Percentiles rank a stretch among this genome's conserved stretches.
phyloP scores from a whole-genome alignment of 2,888 invertebrate species.

The Caenorhabditis panamensis region DNA sequence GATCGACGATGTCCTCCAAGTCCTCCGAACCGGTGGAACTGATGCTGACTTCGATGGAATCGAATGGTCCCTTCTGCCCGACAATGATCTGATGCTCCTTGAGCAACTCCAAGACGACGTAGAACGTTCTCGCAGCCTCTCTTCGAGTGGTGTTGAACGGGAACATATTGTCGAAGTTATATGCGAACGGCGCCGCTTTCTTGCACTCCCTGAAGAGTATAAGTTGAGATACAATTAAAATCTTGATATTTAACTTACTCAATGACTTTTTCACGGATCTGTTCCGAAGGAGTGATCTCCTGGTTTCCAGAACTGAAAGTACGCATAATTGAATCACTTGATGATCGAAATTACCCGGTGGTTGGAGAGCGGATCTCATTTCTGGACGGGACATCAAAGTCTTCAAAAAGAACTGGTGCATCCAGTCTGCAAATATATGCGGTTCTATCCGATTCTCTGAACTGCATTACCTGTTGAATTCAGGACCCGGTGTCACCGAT shows the following conservation, averaged over 20 bases:
- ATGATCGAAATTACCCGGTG: no score
- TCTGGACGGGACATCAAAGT: not conserved
- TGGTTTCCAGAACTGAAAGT: not conserved
- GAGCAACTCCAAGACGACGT: constrained; percentile 21
- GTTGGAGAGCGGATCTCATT: not conserved
- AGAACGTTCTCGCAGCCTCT: constrained; percentile 33
- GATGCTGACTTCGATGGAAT: not conserved
- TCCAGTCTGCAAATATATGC: not conserved
- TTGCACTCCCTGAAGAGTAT: constrained; percentile 14
- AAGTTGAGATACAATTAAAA: not conserved
- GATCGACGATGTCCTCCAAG: not conserved
- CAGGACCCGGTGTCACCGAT: not conserved
- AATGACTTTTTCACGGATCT: not conserved
- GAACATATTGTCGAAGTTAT: constrained; percentile 2
- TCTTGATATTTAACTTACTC: not conserved
- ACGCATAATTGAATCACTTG: not conserved
- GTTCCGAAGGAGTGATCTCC: not conserved
- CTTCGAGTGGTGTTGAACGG: not conserved
- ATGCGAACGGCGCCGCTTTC: not conserved
- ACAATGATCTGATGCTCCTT: constrained; percentile 18
- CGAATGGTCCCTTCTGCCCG: not conserved
- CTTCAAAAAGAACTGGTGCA: not conserved
- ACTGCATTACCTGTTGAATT: not conserved
- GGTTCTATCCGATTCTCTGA: not conserved
- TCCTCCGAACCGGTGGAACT: not conserved